These are phyloP conservation scores for Psittacula cyanocephala DNA, from an alignment of 2,113 vertebrate species.

Conservation along the genomic window DNA sequence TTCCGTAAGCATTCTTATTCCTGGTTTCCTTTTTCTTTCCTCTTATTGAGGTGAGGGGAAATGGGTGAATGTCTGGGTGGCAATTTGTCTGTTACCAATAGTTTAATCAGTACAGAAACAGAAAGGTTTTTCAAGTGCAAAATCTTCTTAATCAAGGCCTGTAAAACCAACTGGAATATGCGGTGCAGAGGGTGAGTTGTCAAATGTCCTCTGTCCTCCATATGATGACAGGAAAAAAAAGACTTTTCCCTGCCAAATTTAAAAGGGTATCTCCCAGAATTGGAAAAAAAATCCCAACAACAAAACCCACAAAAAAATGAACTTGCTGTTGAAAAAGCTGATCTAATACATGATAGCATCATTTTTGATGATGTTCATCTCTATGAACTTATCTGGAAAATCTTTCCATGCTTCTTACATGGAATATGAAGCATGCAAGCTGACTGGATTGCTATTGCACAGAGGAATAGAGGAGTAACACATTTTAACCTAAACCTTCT, in stretches of 20 bases:
- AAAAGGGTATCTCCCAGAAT: neutral
- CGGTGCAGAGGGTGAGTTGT: neutral
- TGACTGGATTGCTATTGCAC: neutral
- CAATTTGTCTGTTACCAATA: neutral
- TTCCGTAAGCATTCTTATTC: neutral
- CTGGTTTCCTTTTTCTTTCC: neutral
- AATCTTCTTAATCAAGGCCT: neutral
- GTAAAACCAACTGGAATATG: neutral
- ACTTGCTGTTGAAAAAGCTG: neutral
- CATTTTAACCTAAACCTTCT: neutral
- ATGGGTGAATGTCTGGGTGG: neutral
- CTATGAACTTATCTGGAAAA: neutral
- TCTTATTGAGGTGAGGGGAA: neutral
- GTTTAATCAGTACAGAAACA: neutral
- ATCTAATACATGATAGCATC: neutral
- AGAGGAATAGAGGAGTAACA: neutral
- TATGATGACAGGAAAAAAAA: neutral
- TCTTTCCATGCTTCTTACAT: neutral
- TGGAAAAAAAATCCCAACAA: neutral
- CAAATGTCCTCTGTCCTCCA: neutral
- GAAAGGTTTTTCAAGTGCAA: neutral
- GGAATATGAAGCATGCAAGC: neutral
- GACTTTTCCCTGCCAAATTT: neutral
- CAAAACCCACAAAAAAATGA: neutral
- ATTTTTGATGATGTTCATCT: neutral